Percentiles rank a stretch among this genome's conserved stretches.
phyloP scores from a whole-genome alignment of 2,113 vertebrate species.

The Onychostruthus taczanowskii region DNA sequence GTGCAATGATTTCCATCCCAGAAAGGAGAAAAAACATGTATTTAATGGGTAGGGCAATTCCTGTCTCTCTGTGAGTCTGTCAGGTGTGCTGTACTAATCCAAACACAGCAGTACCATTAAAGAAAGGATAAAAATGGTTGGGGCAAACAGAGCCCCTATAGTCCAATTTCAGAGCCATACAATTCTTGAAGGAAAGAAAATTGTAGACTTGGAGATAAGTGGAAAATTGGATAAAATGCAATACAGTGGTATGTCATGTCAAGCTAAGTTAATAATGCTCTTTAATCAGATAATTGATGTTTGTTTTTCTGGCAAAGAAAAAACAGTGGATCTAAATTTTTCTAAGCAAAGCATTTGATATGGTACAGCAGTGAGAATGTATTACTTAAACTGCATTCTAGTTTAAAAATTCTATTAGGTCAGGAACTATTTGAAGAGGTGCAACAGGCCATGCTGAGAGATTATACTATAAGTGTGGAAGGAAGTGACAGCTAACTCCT shows the following conservation, averaged over 20 bases:
- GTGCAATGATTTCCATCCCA: not conserved
- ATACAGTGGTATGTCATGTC: not conserved
- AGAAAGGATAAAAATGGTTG: not conserved
- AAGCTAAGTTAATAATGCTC: not conserved
- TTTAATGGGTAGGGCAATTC: not conserved
- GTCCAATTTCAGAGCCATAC: not conserved
- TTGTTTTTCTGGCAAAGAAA: not conserved
- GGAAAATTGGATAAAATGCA: not conserved
- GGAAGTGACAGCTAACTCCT: not conserved
- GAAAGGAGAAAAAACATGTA: not conserved
- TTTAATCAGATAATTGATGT: not conserved
- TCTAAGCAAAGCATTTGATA: not conserved
- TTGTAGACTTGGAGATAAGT: not conserved
- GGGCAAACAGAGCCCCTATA: not conserved
- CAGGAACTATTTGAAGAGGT: not conserved
- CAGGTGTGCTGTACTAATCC: not conserved
- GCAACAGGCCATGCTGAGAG: not conserved
- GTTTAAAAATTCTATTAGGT: not conserved
- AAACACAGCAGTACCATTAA: not conserved
- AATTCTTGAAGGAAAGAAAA: not conserved
- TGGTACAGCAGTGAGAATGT: not conserved
- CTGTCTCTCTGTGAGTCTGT: not conserved
- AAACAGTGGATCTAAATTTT: not conserved
- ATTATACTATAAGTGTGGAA: not conserved
- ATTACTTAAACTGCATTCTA: not conserved